Evolutionary conservation across 2,113 vertebrate genomes (phyloP).

Genomic region (Callopanchax toddi): DNA sequence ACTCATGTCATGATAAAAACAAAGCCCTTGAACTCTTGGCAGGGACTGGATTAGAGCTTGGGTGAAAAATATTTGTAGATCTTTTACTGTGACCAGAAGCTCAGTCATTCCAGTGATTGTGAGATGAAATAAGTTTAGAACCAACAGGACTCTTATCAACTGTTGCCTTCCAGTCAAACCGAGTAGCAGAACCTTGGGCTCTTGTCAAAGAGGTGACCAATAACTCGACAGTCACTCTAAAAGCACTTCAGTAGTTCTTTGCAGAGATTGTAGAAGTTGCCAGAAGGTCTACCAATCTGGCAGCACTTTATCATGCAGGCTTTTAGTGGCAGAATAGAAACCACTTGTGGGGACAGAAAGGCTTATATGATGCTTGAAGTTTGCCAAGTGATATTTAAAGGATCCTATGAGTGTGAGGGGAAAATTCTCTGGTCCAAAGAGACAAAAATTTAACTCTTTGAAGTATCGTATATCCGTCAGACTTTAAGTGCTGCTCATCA

Average conservation of each 20-base stretch:
- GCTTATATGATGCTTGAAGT: conserved; percentile 21
- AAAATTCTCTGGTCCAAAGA: conserved; percentile 8
- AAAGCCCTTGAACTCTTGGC: background rate
- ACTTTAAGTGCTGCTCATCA: background rate
- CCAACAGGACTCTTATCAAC: background rate
- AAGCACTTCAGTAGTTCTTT: conserved; percentile 9
- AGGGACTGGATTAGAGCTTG: background rate
- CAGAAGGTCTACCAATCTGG: conserved; percentile 5
- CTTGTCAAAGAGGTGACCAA: conserved; percentile 9
- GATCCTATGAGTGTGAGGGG: background rate
- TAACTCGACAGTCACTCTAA: conserved; percentile 8
- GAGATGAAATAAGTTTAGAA: conserved; percentile 2
- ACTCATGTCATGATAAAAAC: background rate
- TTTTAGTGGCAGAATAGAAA: conserved; percentile 19
- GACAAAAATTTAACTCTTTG: conserved; percentile 1
- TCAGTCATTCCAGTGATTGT: conserved; percentile 1
- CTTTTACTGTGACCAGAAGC: background rate
- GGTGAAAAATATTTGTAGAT: background rate
- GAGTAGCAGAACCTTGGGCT: conserved; percentile 9
- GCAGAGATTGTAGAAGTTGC: conserved; percentile 13
- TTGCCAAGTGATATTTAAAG: conserved; percentile 13
- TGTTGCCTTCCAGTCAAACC: background rate
- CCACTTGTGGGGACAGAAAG: conserved; percentile 11
- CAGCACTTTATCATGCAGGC: conserved; percentile 11
- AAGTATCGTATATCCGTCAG: background rate